These are phyloP conservation scores for Ahaetulla prasina DNA, from an alignment of 2,113 vertebrate species.

Conservation along the genomic window DNA sequence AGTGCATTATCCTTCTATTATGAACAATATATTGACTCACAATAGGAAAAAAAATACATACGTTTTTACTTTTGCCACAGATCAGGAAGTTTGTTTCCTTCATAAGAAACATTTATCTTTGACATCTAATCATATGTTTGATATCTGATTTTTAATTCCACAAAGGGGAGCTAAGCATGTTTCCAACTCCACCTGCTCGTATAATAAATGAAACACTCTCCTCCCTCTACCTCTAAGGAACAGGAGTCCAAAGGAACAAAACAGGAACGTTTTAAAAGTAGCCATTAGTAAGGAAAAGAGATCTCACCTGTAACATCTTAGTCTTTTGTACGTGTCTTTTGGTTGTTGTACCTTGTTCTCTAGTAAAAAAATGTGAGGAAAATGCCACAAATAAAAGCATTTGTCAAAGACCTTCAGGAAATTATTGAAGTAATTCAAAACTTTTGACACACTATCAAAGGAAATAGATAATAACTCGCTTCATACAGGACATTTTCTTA, in stretches of 20 bases:
- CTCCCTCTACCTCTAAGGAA: conserved; percentile 65
- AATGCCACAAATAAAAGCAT: conserved; percentile 50
- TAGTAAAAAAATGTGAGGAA: conserved; percentile 42
- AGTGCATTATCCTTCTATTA: neutral
- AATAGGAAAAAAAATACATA: neutral
- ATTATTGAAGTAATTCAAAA: conserved; percentile 44
- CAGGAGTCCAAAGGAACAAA: conserved; percentile 70
- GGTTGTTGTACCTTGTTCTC: conserved; percentile 32
- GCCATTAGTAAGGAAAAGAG: conserved; percentile 69
- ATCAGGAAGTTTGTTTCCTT: neutral
- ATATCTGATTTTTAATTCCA: conserved; percentile 40
- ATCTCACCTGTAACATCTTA: neutral
- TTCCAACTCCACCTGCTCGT: conserved; percentile 66
- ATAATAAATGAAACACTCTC: conserved; percentile 63
- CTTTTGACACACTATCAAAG: conserved; percentile 2
- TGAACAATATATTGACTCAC: neutral
- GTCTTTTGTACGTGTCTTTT: conserved; percentile 30
- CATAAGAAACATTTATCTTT: neutral
- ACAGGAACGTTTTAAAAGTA: conserved; percentile 74
- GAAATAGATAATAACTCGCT: conserved; percentile 19
- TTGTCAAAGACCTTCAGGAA: conserved; percentile 37
- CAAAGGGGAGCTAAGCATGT: conserved; percentile 74
- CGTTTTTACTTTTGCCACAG: neutral
- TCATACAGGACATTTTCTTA: conserved; percentile 27
- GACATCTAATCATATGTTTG: conserved; percentile 18